phyloP scores from a whole-genome alignment of 2,113 vertebrate genomes.

The Callopanchax toddi region DNA sequence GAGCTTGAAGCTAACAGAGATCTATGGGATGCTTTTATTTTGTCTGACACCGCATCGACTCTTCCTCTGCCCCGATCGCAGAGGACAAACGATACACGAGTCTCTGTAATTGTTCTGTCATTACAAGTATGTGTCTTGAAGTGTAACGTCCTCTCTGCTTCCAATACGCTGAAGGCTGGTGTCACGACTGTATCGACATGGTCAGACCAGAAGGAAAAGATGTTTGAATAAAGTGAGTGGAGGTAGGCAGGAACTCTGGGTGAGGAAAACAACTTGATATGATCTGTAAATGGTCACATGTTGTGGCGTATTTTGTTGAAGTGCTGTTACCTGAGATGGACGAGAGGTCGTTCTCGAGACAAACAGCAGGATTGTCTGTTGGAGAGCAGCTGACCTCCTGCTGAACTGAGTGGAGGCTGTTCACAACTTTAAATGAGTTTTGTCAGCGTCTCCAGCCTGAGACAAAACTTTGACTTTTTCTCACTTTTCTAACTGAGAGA shows the following conservation, averaged over 20 bases:
- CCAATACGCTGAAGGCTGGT: constrained; percentile 27
- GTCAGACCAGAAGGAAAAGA: constrained; percentile 47
- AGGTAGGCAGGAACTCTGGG: constrained; percentile 1
- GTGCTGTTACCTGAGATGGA: neutral
- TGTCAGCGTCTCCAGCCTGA: constrained; percentile 28
- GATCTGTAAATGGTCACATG: neutral
- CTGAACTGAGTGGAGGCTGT: constrained; percentile 6
- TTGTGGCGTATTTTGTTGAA: constrained; percentile 2
- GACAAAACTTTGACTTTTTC: constrained; percentile 25
- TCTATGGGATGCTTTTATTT: constrained; percentile 25
- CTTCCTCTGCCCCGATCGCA: constrained; percentile 11
- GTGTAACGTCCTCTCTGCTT: constrained; percentile 12
- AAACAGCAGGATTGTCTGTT: neutral
- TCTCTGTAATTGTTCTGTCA: constrained; percentile 68
- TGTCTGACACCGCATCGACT: neutral
- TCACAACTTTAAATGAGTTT: constrained; percentile 45
- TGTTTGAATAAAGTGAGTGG: constrained; percentile 21
- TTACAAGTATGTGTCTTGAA: constrained; percentile 53
- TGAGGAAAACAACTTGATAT: neutral
- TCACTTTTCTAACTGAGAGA: constrained; percentile 24
- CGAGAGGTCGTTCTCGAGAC: neutral
- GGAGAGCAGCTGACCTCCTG: constrained; percentile 7
- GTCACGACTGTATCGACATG: constrained; percentile 33
- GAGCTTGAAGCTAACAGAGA: constrained; percentile 16
- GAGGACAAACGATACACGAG: constrained; percentile 43